Conservation (phyloP, 92 coral and sea anemone genomes). For the Porites rus region DNA sequence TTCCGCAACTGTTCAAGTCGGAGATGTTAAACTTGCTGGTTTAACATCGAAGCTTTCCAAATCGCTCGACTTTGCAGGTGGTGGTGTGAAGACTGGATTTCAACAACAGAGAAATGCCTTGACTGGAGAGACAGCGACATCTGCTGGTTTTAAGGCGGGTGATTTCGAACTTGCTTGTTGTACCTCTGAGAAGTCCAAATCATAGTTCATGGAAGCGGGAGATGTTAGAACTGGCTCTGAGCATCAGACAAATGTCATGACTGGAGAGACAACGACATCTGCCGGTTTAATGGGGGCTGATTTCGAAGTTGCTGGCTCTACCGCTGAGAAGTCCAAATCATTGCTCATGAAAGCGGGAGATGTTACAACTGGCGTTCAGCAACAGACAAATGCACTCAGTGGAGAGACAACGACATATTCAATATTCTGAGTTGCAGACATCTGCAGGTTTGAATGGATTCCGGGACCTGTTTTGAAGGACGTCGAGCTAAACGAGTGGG, state of each 20-base stretch:
- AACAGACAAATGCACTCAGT: slow-evolving; percentile 3
- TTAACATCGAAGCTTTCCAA: slow-evolving; percentile 12
- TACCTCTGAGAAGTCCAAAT: background rate
- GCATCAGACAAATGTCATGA: background rate
- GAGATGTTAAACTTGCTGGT: slow-evolving; percentile 3
- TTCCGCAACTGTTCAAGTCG: slow-evolving; percentile 26
- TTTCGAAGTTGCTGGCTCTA: slow-evolving; percentile 29
- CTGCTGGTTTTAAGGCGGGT: slow-evolving; percentile 9
- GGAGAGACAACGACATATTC: slow-evolving; percentile 7
- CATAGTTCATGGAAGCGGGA: slow-evolving; percentile 17
- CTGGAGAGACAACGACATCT: slow-evolving; percentile 19
- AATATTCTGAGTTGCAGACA: background rate
- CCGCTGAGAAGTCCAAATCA: slow-evolving; percentile 1
- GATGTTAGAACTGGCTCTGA: slow-evolving; percentile 24
- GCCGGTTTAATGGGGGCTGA: slow-evolving; percentile 16
- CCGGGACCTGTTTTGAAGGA: background rate
- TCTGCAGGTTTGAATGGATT: slow-evolving; percentile 8
- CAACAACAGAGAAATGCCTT: background rate
- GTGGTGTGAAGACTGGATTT: slow-evolving; percentile 17
- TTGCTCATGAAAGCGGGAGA: slow-evolving; percentile 12
- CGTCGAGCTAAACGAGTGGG: slow-evolving; percentile 2
- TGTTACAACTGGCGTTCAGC: background rate
- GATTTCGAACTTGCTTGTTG: slow-evolving; percentile 11
- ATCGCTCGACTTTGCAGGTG: slow-evolving; percentile 25
- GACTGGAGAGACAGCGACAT: slow-evolving; percentile 23